These are phyloP conservation scores for Abrostola triplasia DNA, from an alignment of 2,888 invertebrate genomes.

Conservation along the genomic window DNA sequence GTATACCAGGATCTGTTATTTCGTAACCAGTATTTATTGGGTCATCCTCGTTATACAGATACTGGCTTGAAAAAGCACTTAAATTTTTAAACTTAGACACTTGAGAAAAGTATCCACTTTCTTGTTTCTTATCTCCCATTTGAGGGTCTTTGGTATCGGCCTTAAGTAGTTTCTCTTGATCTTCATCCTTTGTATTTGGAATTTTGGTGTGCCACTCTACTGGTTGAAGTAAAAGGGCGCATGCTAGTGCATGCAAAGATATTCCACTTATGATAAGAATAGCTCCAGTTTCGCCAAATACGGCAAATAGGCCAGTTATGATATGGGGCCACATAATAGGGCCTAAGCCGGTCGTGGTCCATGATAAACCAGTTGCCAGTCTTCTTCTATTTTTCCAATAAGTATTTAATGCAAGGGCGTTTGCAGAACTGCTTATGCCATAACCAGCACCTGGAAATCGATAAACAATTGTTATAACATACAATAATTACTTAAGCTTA, in stretches of 20 bases:
- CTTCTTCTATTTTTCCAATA: constrained; percentile 92
- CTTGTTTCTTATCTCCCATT: constrained; percentile 66
- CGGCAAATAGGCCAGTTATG: constrained; percentile 89
- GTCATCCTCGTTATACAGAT: constrained; percentile 90
- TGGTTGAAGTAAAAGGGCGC: constrained; percentile 91
- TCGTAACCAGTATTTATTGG: constrained; percentile 89
- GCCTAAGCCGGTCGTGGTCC: constrained; percentile 92
- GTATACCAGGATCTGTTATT: constrained; percentile 90
- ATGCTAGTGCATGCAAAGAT: constrained; percentile 90
- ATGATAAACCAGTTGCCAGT: constrained; percentile 91
- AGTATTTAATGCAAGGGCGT: constrained; percentile 91
- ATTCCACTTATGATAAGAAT: constrained; percentile 91
- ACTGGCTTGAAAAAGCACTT: constrained; percentile 89
- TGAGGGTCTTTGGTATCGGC: constrained; percentile 49
- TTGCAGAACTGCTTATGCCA: constrained; percentile 91
- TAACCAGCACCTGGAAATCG: constrained; percentile 88
- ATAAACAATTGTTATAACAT: neutral
- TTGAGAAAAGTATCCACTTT: constrained; percentile 80
- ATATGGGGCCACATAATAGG: constrained; percentile 92
- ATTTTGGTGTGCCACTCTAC: constrained; percentile 91
- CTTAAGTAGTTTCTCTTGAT: constrained; percentile 70
- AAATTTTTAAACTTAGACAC: constrained; percentile 79
- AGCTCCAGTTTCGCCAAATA: constrained; percentile 90
- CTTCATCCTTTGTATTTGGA: constrained; percentile 62
- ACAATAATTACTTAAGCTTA: neutral